Base-by-base conservation (phyloP, 2,113 vertebrate species). In the Phaethon lepturus region DNA sequence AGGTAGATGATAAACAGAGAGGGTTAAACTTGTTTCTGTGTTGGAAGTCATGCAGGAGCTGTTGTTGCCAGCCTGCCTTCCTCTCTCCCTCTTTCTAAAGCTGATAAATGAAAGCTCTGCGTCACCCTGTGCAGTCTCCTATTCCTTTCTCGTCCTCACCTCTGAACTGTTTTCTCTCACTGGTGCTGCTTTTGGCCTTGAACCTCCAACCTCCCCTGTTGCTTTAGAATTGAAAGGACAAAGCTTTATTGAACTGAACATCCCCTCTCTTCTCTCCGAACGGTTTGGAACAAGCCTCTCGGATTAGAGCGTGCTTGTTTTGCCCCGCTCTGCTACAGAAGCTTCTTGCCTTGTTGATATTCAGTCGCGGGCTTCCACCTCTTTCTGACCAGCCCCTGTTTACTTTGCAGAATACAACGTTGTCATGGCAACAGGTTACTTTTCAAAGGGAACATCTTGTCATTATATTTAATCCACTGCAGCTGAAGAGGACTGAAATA, bases 391-490 rank as follows among this genome's bases (percentile, higher is more conserved):
- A 95, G 97, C 95, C 97, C 97, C 97, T 98, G 98, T 98, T 98
- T 98, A 98, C 98, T 98, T 98, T 97, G 97, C 96, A 96, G 98
- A 96, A 94, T 97, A 98, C 97, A 98, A 97, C 45, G 99, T 99
- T 99, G 98, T 98, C 99, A 98, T 99, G 98, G 99, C 98, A 99
- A 99, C 99, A 91, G 98, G 99, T 98, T 98, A 98, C 99, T 99
- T 99, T 99, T 99, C 98, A 99, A 99, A 99, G 98, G 98, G 99
- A 99, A 99, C 99, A 99, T 99, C 99, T 99, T 99, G 99, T 99
- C 99, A 99, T 99, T 99, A 99, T 99, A 99, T 99, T 99, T 99
- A 99, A 99, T 99, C 99, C 99, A 97, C 98, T 99, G 99, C 99
- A 99, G 99, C 99, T 99, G 99, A 99, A 98, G 99, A 99, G 99